phyloP scores from a whole-genome alignment of 2,888 invertebrate genomes.

The Rhagonycha lutea region DNA sequence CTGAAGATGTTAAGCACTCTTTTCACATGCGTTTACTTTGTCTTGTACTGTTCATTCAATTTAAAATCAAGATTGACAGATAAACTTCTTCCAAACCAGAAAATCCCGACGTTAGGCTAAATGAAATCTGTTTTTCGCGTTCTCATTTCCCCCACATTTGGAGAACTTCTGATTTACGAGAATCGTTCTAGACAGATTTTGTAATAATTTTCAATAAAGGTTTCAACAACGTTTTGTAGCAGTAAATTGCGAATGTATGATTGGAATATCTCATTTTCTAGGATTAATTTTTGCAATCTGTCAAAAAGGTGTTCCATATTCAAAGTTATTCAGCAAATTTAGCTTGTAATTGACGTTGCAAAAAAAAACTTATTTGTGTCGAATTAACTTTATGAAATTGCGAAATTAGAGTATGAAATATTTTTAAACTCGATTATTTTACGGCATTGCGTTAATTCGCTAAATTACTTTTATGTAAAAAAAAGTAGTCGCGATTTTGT shows the following conservation, averaged over 20 bases:
- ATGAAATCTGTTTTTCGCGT: background rate
- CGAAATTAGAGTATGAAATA: background rate
- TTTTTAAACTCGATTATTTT: background rate
- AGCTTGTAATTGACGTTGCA: background rate
- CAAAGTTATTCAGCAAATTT: background rate
- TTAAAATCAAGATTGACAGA: background rate
- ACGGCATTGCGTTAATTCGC: background rate
- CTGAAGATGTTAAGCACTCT: background rate
- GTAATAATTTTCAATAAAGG: background rate
- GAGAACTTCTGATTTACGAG: background rate
- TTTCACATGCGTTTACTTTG: background rate
- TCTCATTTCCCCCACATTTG: background rate
- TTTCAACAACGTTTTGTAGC: background rate
- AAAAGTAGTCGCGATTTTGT: background rate
- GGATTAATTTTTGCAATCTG: background rate
- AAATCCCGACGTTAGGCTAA: background rate
- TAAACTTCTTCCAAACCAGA: background rate
- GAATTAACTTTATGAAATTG: background rate
- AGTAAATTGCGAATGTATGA: background rate
- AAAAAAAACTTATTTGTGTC: background rate
- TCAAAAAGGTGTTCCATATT: background rate
- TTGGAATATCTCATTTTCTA: background rate
- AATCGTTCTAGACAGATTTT: background rate
- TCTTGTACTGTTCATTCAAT: background rate
- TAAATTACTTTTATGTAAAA: background rate